Base-by-base conservation (phyloP, 2,888 invertebrate species). In the Actias luna region DNA sequence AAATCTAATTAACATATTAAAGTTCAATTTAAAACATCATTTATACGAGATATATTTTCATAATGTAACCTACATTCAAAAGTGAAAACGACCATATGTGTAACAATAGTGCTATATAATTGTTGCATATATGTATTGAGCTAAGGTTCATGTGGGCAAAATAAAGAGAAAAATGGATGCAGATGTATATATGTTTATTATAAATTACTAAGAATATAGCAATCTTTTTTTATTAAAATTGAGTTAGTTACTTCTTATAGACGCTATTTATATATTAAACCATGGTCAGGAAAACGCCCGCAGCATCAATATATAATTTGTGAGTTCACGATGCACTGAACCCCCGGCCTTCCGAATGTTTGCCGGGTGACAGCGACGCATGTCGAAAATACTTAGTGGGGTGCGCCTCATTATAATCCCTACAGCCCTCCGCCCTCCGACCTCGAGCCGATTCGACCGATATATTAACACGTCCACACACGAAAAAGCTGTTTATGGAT, bases 381-480 rank as follows among this genome's bases (percentile, higher is more conserved):
- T 92, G 92, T 91, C 91, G 88, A 91, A 90, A 91, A 92, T 92
- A 88, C 92, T 92, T 92, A 89, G 89, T 89, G 90, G 90, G 91
- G 89, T 84, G 85, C 82, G 82, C 86, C 90, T 92, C 92, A 92
- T 92, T 92, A 92, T 90, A 90, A 90, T 89, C 89, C 89, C 84
- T 79, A 83, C 87, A 83, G 77, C 83, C 80, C 85, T 65, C 72
- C 74, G 73, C 73, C 72, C 76, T 75, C 75, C 70, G 77, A 84
- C 84, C 80, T 75, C 76, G 69, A 64, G 72, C 71, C 77, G 79
- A 82, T 80, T 84, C 89, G 87, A 83, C 89, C 89, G 85, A 89
- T 88, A 87, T 90, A 90, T 90, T 91, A 90, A 89, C 89, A 88
- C 88, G 84, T 86, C 82, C 82, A 74, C 77, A 73, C 76, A 71